Percentiles rank a stretch among this genome's conserved stretches.
phyloP scores from a whole-genome alignment of 2,113 vertebrate species.

The Sarotherodon lohbergeri region DNA sequence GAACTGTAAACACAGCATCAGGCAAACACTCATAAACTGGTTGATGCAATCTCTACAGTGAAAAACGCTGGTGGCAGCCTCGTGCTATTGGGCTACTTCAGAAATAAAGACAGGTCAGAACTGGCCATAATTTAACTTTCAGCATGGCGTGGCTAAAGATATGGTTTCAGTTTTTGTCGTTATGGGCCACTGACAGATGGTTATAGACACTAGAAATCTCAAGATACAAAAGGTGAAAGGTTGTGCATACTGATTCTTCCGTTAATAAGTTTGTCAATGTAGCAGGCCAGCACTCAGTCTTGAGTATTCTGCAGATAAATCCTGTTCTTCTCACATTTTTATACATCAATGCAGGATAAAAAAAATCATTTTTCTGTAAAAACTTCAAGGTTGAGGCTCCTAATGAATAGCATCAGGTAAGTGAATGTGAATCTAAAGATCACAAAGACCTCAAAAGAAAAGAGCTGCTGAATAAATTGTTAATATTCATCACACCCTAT shows the following conservation, averaged over 20 bases:
- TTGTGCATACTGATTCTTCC: background rate
- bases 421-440: background rate
- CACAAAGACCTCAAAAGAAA: background rate
- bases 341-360: background rate
- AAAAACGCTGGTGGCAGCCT: background rate
- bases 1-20: background rate
- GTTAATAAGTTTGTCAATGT: background rate
- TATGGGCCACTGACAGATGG: background rate
- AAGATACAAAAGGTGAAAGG: background rate
- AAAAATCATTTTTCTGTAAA: background rate
- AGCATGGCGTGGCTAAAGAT: background rate
- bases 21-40: background rate
- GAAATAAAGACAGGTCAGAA: background rate
- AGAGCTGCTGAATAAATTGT: background rate
- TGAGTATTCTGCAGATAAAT: background rate
- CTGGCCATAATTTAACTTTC: background rate
- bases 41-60: background rate
- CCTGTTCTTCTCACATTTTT: background rate
- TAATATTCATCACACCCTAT: background rate
- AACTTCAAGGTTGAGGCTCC: background rate
- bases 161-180: background rate
- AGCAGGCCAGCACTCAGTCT: background rate
- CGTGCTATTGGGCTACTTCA: background rate
- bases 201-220: background rate
- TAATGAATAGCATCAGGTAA: background rate